A percentile compares a stretch with the other conserved stretches of the same genome.
phyloP scores from a whole-genome alignment of 2,797 vertebrate genomes.

The Hypotaenidia okinawae region DNA sequence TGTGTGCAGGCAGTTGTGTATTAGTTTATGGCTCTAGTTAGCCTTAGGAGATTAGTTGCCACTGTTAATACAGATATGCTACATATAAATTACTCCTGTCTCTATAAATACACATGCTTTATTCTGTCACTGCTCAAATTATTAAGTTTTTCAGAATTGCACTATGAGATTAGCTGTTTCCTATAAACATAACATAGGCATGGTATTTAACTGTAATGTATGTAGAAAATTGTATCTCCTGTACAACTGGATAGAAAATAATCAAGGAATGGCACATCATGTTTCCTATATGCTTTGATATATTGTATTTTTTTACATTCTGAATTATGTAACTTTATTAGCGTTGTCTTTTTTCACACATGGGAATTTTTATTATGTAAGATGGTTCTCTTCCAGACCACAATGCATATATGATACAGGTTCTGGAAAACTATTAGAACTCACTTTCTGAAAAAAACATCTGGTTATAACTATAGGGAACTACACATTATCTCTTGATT shows the following conservation, averaged over 20 bases:
- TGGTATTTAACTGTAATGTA: not conserved
- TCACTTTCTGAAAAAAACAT: not conserved
- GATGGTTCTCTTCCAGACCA: not conserved
- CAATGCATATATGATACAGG: not conserved
- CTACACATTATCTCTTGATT: not conserved
- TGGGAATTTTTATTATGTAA: not conserved
- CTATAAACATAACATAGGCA: not conserved
- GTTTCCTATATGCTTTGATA: not conserved
- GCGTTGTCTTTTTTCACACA: not conserved
- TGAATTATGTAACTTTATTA: not conserved
- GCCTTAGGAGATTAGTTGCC: not conserved
- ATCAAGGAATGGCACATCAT: too few species aligned
- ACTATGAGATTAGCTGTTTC: not conserved
- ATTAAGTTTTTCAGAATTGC: not conserved
- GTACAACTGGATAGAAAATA: not conserved
- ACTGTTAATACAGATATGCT: not conserved
- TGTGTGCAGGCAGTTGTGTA: not conserved
- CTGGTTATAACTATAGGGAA: not conserved
- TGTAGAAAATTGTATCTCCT: not conserved
- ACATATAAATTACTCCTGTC: not conserved
- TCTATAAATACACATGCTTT: not conserved
- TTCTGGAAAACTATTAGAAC: not conserved
- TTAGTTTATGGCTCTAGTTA: not conserved
- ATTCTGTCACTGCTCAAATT: not conserved
- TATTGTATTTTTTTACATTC: not conserved